A percentile compares a stretch with the other conserved stretches of the same genome.
These are phyloP conservation scores for Antennarius maculatus DNA, from an alignment of 2,797 vertebrate genomes.

Conservation along the genomic window DNA sequence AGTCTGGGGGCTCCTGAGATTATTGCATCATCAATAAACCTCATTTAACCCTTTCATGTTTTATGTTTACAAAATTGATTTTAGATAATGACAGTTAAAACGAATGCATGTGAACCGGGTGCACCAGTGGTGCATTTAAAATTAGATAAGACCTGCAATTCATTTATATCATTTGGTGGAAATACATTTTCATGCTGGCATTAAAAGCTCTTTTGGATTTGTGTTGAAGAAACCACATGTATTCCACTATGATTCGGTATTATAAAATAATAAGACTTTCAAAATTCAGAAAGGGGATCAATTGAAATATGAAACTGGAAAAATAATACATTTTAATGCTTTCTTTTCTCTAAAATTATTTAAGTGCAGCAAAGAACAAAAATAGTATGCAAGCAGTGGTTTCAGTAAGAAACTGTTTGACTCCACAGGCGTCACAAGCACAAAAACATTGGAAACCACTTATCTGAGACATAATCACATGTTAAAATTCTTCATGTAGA, in stretches of 20 bases:
- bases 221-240: background rate
- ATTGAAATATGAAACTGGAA: background rate
- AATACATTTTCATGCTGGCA: background rate
- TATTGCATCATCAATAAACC: too few relatives aligned
- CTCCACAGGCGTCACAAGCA: slow-evolving; percentile 7
- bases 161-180: background rate
- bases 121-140: background rate
- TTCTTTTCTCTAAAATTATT: background rate
- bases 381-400: background rate
- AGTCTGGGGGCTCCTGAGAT: background rate
- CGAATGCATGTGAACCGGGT: background rate
- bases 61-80: background rate
- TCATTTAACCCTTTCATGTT: background rate
- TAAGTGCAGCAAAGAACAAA: background rate
- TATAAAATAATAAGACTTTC: background rate
- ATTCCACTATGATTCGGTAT: background rate
- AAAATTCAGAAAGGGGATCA: background rate
- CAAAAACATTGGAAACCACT: slow-evolving; percentile 9
- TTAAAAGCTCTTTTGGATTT: background rate
- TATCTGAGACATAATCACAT: slow-evolving; percentile 17
- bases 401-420: background rate
- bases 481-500: slow-evolving; percentile 13
- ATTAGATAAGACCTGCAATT: background rate
- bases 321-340: background rate
- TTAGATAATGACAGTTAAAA: background rate